phyloP scores from a whole-genome alignment of 2,888 invertebrate species.

The Torymus aiolomorphi region DNA sequence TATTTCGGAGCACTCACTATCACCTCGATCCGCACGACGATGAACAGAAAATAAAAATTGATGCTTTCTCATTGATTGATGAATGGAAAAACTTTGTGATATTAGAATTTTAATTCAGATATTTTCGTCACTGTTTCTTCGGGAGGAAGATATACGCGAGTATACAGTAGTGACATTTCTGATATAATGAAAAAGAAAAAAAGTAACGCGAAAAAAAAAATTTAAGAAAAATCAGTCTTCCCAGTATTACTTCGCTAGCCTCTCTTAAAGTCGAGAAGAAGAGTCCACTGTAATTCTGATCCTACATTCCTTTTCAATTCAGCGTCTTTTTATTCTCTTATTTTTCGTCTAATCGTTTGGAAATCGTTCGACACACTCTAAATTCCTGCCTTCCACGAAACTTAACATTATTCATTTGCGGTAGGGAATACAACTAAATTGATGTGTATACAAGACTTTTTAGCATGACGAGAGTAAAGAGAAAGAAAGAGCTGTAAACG shows the following conservation, averaged over 20 bases:
- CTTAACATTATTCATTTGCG: too few species aligned
- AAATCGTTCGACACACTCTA: not conserved
- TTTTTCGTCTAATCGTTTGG: slow-evolving; percentile 20
- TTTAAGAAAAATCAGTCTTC: slow-evolving; percentile 61
- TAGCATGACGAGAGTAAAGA: slow-evolving; percentile 2
- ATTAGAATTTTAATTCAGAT: slow-evolving; percentile 60
- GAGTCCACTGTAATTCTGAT: slow-evolving; percentile 39
- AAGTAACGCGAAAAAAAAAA: slow-evolving; percentile 49
- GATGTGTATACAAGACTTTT: slow-evolving; percentile 12
- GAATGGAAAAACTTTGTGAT: slow-evolving; percentile 58
- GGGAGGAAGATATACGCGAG: slow-evolving; percentile 50
- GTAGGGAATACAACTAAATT: not conserved
- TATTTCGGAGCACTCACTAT: slow-evolving; percentile 39
- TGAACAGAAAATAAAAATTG: slow-evolving; percentile 28
- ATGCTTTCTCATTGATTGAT: slow-evolving; percentile 52
- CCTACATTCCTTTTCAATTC: slow-evolving; percentile 49
- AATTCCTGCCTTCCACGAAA: not conserved
- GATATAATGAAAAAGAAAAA: slow-evolving; percentile 54
- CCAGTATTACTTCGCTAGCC: slow-evolving; percentile 56
- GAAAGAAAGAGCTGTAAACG: slow-evolving; percentile 14
- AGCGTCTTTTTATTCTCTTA: slow-evolving; percentile 11
- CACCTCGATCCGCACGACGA: slow-evolving; percentile 45
- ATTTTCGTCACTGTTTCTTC: slow-evolving; percentile 54
- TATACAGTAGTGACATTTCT: slow-evolving; percentile 47
- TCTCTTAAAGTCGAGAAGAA: slow-evolving; percentile 32